Conservation (phyloP, 1,140 invertebrate species). For the Leptestheria dahalacensis region DNA sequence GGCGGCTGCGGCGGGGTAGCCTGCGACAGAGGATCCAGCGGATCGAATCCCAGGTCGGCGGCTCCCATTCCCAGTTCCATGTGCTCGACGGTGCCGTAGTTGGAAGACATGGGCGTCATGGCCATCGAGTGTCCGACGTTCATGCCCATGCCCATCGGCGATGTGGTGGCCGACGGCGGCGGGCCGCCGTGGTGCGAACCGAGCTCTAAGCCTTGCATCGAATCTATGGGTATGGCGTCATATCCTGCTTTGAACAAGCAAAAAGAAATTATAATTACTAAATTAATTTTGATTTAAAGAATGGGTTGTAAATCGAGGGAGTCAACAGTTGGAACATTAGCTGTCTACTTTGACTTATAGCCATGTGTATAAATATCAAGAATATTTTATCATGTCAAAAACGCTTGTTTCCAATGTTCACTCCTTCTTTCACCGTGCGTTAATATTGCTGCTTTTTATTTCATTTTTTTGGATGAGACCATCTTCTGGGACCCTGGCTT, state of each 20-base stretch:
- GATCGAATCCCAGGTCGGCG: conserved; percentile 63
- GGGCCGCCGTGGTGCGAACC: conserved; percentile 43
- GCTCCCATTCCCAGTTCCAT: conserved; percentile 65
- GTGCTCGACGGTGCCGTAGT: conserved; percentile 60
- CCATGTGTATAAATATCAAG: too few species aligned
- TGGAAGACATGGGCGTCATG: conserved; percentile 29
- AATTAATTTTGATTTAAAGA: not conserved
- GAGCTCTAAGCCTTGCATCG: conserved; percentile 85
- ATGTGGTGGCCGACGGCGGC: not conserved
- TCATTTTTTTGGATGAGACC: too few species aligned
- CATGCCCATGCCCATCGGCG: conserved; percentile 7
- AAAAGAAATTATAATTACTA: not conserved
- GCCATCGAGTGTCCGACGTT: conserved; percentile 2
- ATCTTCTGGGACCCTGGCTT: too few species aligned
- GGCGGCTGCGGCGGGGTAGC: conserved; percentile 59
- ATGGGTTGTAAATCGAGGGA: too few species aligned
- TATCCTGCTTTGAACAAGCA: conserved; percentile 45
- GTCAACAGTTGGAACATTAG: too few species aligned
- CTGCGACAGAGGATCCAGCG: conserved; percentile 42
- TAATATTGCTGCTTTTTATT: too few species aligned
- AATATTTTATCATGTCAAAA: too few species aligned
- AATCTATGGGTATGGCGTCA: conserved; percentile 92
- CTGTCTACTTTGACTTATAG: too few species aligned
- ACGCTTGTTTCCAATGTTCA: too few species aligned
- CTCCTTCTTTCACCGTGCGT: too few species aligned